These are phyloP conservation scores for Anas capensis DNA, from an alignment of 2,797 vertebrate species.

Conservation along the genomic window DNA sequence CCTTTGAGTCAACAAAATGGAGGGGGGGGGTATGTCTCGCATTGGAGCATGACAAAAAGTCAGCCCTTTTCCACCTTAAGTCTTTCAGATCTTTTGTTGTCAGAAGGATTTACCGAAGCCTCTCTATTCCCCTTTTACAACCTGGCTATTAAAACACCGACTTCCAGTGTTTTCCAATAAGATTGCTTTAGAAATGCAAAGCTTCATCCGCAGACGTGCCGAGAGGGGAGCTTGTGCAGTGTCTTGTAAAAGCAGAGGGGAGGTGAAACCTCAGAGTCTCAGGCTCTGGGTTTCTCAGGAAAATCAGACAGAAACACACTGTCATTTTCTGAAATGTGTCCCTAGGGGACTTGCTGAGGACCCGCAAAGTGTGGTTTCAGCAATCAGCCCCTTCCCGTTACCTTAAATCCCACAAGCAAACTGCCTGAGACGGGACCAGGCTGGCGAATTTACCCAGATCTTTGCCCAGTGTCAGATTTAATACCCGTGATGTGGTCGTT, in stretches of 20 bases:
- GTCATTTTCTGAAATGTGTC: not conserved
- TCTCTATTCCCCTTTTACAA: not conserved
- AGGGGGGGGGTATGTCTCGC: not conserved
- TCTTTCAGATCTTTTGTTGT: not conserved
- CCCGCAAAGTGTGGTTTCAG: not conserved
- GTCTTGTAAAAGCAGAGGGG: not conserved
- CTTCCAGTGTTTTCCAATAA: not conserved
- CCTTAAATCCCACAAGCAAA: not conserved
- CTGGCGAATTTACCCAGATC: not conserved
- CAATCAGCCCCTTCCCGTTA: not conserved
- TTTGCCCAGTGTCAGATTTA: not conserved
- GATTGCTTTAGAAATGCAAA: not conserved
- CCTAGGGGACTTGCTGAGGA: not conserved
- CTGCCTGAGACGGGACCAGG: not conserved
- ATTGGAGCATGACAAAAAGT: not conserved
- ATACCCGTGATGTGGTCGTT: accelerated
- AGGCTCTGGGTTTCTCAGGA: not conserved
- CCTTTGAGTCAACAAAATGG: not conserved
- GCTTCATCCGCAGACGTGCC: not conserved
- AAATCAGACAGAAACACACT: not conserved
- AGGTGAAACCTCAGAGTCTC: not conserved
- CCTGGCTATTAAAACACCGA: not conserved
- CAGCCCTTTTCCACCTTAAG: not conserved
- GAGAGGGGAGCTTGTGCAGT: not conserved
- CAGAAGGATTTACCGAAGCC: not conserved